Evolutionary conservation across 2,113 vertebrate species (phyloP).

Genomic region (Anguilla rostrata): DNA sequence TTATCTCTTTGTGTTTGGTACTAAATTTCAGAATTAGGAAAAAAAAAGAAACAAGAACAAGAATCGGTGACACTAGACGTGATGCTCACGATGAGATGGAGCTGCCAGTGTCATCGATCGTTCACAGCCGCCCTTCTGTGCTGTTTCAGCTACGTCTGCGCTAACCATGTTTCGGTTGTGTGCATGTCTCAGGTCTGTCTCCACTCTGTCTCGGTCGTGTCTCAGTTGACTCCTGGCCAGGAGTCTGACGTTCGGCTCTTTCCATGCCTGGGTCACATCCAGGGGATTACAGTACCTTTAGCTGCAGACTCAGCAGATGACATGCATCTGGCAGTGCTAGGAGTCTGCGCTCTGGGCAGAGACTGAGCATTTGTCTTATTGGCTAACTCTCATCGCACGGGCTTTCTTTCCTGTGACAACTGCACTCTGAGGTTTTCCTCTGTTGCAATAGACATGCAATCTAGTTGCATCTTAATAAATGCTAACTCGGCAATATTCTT

Average conservation of each 20-base stretch:
- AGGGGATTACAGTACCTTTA: not conserved
- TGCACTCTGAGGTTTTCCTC: not conserved
- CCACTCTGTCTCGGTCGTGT: not conserved
- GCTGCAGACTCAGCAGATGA: not conserved
- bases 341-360: not conserved
- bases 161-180: not conserved
- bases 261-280: not conserved
- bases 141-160: not conserved
- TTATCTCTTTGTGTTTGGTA: not conserved
- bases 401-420: conserved; percentile 4
- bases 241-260: not conserved
- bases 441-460: not conserved
- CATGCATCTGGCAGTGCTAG: not conserved
- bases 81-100: not conserved
- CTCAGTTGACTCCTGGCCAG: not conserved
- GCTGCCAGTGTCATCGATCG: not conserved
- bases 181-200: not conserved
- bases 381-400: not conserved
- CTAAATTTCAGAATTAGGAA: not conserved
- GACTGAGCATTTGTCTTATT: not conserved
- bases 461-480: not conserved
- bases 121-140: not conserved
- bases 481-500: not conserved
- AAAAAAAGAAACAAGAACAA: not conserved
- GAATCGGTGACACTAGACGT: not conserved